Base-by-base conservation (phyloP, 2,888 invertebrate species). In the Sphaerophoria rueppellii region DNA sequence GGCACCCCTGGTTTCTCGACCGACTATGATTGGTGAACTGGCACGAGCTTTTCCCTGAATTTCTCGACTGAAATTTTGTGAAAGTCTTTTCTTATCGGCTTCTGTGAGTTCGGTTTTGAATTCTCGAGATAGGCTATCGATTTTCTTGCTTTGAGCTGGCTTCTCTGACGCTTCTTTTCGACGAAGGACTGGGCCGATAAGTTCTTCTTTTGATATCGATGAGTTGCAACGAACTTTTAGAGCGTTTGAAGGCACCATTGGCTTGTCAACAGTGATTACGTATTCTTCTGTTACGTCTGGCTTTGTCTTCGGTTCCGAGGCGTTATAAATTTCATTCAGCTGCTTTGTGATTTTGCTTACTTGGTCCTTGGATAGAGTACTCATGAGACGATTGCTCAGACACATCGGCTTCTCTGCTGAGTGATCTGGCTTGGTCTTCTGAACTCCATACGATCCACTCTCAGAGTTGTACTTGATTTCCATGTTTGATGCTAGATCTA, bases 331-430 rank as follows among this genome's bases (percentile, higher is more conserved):
- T 87, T 96, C 96, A 88, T 95, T 95, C 0, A 97, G 91, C 90
- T 97, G 97, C 87, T 94, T 94, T 90, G 96, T 96, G 54, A 97
- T 92, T 35, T 95, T 95, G 88, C 94, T 95, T 0, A 97, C 95
- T 92, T 97, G 97, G 86, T 97, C 96, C 92, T 95, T 94, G 0
- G 97, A 96, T 55, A 97, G 92, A 88, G 97, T 96, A 89, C 96
- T 96, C 94, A 96, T 96, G 70, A 97, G 93, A 78, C 95, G 94
- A 88, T 94, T 95, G 6, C 96, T 96, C 11, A 96, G 93, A 7
- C 96, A 95, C 89, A 93, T 87, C 92, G 92, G 90, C 91, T 93
- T 60, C 91, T 92, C 77, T 6, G 73, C 24, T 4, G 88, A 65
- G 91, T 90, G 86, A 7, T 87, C 75, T 4, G 54, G 40, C 3